Base-by-base conservation (phyloP, 2,797 vertebrate species). In the Semaprochilodus insignis region DNA sequence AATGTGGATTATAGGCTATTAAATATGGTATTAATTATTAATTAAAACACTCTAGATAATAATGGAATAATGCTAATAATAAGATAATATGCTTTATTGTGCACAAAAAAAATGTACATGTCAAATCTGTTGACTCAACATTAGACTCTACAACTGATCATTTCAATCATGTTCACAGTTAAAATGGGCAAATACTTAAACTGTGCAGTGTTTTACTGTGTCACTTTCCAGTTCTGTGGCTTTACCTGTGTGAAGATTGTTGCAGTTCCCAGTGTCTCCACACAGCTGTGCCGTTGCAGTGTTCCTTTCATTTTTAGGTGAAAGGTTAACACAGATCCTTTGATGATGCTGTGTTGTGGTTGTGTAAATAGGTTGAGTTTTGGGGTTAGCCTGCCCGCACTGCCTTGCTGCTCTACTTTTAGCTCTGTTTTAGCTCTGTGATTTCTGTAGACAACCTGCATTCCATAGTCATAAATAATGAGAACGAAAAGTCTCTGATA, bases 241-340 rank as follows among this genome's bases (percentile, higher is more conserved):
- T 36, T 71, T 48, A n/a, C 6, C 31, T 7, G 15, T 34, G 48
- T 21, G 6, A 14, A 59, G 21, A 0, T 2, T 25, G 65, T 34
- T 83, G 85, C 82, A 80, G 78, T 77, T 75, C 79, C 51, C 77
- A 59, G 34, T 86, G 74, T 78, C 25, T 67, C 85, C 85, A 79
- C 81, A 74, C 15, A 17, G 44, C 6, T 25, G 83, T 63, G 51
- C 57, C 81, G 66, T 85, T 81, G 76, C 54, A 73, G 31, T 17
- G 21, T 54, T 81, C 17, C 70, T 52, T 51, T 25, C 4, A 4
- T 52, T 76, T 74, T 59, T 79, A 65, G 81, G 78, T 85, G 66
- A 86, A 80, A 83, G 78, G 59, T 85, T 77, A 88, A 54, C 15
- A 13, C 36, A 65, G 52, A 76, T 76, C 59, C 23, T 72, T 82